Evolutionary conservation across 2,888 invertebrate species (phyloP).

Genomic region (Lochmaea crataegi): DNA sequence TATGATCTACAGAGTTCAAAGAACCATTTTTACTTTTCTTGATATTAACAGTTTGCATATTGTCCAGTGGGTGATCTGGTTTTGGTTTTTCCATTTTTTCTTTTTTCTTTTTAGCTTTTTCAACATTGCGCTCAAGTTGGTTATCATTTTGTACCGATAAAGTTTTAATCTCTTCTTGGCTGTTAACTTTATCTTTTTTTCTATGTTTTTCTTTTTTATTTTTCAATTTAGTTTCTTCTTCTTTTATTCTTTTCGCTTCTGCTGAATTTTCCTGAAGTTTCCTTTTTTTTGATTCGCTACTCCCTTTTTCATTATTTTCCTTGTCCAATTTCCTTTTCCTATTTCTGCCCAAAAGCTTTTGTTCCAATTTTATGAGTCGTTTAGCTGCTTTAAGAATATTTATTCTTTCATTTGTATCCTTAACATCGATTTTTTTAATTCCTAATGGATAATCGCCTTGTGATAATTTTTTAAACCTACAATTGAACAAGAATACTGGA

Average conservation of each 20-base stretch:
- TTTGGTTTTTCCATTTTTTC: neutral
- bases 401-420: constrained; percentile 54
- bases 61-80: constrained; percentile 6
- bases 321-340: constrained; percentile 46
- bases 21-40: constrained; percentile 26
- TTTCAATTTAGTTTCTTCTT: neutral
- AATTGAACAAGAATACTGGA: constrained; percentile 32
- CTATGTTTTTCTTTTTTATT: constrained; percentile 26
- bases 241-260: constrained; percentile 8
- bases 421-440: constrained; percentile 67
- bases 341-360: constrained; percentile 57
- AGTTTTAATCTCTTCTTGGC: constrained; percentile 7
- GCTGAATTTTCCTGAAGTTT: constrained; percentile 34
- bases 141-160: neutral
- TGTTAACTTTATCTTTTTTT: constrained; percentile 1
- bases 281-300: constrained; percentile 36
- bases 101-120: constrained; percentile 5
- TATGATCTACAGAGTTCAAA: constrained; percentile 1
- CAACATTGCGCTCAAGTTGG: neutral
- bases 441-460: constrained; percentile 77
- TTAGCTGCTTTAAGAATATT: constrained; percentile 58
- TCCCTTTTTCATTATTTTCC: constrained; percentile 47
- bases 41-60: neutral
- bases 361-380: constrained; percentile 59
- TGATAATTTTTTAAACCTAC: constrained; percentile 71